Percentiles rank a stretch among this genome's conserved stretches.
phyloP scores from a whole-genome alignment of 1,140 invertebrate genomes.

The Macrosteles quadrilineatus region DNA sequence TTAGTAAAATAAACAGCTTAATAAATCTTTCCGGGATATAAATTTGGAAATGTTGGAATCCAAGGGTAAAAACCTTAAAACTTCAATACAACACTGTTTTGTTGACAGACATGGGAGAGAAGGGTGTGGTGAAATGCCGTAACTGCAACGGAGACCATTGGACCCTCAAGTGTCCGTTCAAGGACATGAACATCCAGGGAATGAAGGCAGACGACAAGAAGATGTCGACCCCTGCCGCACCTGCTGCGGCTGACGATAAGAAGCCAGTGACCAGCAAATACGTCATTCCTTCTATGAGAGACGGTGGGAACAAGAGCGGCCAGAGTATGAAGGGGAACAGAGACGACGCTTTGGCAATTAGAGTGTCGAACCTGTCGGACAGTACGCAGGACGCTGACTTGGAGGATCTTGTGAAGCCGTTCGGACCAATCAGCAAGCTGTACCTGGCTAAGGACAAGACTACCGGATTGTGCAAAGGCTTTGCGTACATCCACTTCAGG shows the following conservation, averaged over 20 bases:
- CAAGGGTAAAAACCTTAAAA: too few species aligned
- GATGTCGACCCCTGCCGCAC: conserved; percentile 38
- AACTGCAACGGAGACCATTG: conserved; percentile 96
- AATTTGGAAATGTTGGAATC: too few species aligned
- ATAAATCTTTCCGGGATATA: too few species aligned
- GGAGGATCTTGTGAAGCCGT: conserved; percentile 91
- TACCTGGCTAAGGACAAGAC: conserved; percentile 85
- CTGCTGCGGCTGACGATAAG: conserved; percentile 37
- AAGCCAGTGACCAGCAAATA: conserved; percentile 59
- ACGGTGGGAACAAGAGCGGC: conserved; percentile 72
- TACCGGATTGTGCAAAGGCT: conserved; percentile 85
- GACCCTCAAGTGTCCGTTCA: conserved; percentile 96
- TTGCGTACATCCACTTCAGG: conserved; percentile 97
- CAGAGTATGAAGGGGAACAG: conserved; percentile 67
- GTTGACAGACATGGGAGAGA: conserved; percentile 56
- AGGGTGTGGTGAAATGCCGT: conserved; percentile 88
- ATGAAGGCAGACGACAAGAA: conserved; percentile 55
- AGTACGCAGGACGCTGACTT: conserved; percentile 94
- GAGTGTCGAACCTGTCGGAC: conserved; percentile 97
- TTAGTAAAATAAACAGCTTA: too few species aligned
- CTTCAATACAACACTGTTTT: too few species aligned
- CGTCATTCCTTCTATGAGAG: conserved; percentile 84
- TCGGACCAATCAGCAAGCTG: conserved; percentile 84
- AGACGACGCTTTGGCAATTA: conserved; percentile 84
- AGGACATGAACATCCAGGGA: conserved; percentile 77